Conservation (phyloP, 2,888 invertebrate species). For the Myopa tessellatipennis region DNA sequence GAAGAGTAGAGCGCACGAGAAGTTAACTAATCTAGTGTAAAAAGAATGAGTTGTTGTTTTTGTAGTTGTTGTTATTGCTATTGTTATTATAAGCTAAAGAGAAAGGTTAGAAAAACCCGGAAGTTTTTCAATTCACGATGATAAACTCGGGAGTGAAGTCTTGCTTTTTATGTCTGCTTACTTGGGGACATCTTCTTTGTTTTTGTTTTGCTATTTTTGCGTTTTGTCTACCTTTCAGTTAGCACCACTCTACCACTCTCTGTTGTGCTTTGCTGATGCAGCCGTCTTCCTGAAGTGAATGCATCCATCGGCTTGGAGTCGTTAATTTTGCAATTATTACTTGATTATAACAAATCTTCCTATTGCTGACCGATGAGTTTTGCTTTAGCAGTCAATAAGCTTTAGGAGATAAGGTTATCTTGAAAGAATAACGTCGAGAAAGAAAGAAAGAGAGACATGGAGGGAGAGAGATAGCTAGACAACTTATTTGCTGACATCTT, state of each 20-base stretch:
- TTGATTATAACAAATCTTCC: constrained; percentile 14
- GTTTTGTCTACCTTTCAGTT: not conserved
- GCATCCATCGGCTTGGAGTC: not conserved
- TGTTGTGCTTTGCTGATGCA: not conserved
- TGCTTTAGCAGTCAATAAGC: not conserved
- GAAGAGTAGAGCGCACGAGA: not conserved
- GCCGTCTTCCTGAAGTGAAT: not conserved
- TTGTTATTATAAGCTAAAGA: not conserved
- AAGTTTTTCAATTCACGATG: not conserved
- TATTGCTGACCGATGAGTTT: not conserved
- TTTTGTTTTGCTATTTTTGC: not conserved
- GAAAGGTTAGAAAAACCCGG: constrained; percentile 4
- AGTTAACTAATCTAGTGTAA: not conserved
- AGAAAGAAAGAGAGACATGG: not conserved
- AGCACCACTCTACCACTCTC: not conserved
- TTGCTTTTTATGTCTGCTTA: not conserved
- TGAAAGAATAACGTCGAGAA: not conserved
- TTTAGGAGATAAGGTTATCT: not conserved
- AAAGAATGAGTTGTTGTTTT: not conserved
- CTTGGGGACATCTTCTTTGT: not conserved
- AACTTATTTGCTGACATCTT: not conserved
- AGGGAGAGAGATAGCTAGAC: not conserved
- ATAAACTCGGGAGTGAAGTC: not conserved
- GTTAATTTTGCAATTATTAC: constrained; percentile 18
- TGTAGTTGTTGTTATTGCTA: not conserved